Base-by-base conservation (phyloP, 64 coral and sea anemone species). In the Orbicella faveolata region DNA sequence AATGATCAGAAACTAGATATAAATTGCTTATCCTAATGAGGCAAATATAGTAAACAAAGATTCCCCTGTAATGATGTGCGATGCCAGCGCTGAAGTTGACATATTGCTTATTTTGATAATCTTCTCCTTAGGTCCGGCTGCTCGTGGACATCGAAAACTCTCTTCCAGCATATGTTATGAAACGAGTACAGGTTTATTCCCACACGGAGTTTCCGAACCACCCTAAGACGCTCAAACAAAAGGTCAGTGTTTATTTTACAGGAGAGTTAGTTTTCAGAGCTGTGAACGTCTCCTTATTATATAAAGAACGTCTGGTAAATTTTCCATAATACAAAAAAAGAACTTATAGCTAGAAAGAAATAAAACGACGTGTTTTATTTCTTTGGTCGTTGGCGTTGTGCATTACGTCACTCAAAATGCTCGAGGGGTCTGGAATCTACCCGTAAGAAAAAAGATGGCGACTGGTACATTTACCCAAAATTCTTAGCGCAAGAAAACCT, bases 101-200 rank as follows among this genome's bases (percentile, higher is more conserved):
- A 70, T 10, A 6, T n/a, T 26, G 9, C 1, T 70, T 26, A 23
- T 11, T 25, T 70, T 70, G 4, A 26, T 26, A 26, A n/a, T 70
- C 2, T 26, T 70, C 65, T 68, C 11, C 23, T 9, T 26, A 85
- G 82, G 65, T 85, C 33, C 82, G 65, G 39, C 39, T 85, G 82
- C 65, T 85, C 26, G 82, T 73, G 41, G 82, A 85, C n/a, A 85
- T 85, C 26, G 82, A 85, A 53, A 85, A 85, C 37, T 85, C 82
- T 37, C 82, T 85, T 26, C 82, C 82, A 12, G 23, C 52, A 37
- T 85, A 52, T 30, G 66, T 85, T 17, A 26, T 85, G 41, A 65
- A 72, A n/a, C 67, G 61, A 17, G 65, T 85, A 21, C 82, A 85
- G 52, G 82, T 85, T 17, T 85, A 85, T 37, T 68, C 65, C 1